phyloP scores from a whole-genome alignment of 2,888 invertebrate genomes.

The Alitta virens region DNA sequence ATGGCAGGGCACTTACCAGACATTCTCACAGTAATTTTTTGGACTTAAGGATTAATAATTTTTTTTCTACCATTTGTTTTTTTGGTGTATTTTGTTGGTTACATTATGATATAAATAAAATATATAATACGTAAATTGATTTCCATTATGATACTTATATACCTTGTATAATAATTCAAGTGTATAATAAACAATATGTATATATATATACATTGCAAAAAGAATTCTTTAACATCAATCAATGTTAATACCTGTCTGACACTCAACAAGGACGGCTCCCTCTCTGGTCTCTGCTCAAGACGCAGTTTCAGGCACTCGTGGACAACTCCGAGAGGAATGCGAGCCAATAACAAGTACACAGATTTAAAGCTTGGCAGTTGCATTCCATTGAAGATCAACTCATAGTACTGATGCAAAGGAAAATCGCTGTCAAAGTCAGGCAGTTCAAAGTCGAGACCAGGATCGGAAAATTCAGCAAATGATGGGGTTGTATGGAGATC shows the following conservation, averaged over 20 bases:
- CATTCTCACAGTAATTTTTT: too few species aligned
- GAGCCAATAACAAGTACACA: constrained; percentile 80
- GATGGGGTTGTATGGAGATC: constrained; percentile 1
- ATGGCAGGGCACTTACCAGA: too few species aligned
- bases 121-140: too few species aligned
- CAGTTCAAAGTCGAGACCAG: not conserved
- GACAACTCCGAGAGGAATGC: constrained; percentile 85
- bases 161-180: too few species aligned
- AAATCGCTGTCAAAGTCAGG: not conserved
- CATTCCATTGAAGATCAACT: constrained; percentile 61
- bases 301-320: constrained; percentile 86
- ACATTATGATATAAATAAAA: too few species aligned
- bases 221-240: too few species aligned
- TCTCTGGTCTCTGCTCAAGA: constrained; percentile 63
- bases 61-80: too few species aligned
- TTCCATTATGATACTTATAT: too few species aligned
- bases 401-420: not conserved
- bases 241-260: constrained; percentile 84
- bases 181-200: too few species aligned
- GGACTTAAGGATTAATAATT: too few species aligned
- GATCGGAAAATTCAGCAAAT: not conserved
- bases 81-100: too few species aligned
- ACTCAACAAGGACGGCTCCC: constrained; percentile 79
- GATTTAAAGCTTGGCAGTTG: constrained; percentile 80
- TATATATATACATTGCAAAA: too few species aligned